These are phyloP conservation scores for Pangasius krempfi DNA, from an alignment of 2,797 vertebrate genomes.

Conservation along the genomic window DNA sequence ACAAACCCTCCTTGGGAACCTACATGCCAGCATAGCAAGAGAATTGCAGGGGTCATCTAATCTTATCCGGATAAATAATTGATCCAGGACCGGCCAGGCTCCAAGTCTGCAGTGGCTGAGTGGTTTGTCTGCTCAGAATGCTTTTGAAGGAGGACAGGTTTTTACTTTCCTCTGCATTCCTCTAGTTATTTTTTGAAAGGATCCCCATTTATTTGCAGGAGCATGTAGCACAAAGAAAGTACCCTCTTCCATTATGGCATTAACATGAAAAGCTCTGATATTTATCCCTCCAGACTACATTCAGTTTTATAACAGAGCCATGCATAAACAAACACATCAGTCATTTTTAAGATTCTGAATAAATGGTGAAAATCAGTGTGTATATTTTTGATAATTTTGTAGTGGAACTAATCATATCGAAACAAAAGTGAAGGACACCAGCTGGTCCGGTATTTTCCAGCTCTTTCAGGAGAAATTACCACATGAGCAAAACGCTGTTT, in stretches of 20 bases:
- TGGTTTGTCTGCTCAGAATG: conserved; percentile 58
- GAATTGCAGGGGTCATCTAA: conserved; percentile 64
- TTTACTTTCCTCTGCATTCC: background rate
- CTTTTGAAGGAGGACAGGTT: conserved; percentile 59
- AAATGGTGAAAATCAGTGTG: conserved; percentile 3
- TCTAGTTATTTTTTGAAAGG: background rate
- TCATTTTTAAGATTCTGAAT: background rate
- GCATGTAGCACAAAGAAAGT: conserved; percentile 29
- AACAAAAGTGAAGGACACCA: background rate
- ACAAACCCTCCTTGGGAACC: background rate
- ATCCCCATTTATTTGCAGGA: conserved; percentile 43
- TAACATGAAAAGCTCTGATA: conserved; percentile 40
- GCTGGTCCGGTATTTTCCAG: background rate
- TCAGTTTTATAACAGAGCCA: background rate
- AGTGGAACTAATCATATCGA: background rate
- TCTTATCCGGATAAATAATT: conserved; percentile 76
- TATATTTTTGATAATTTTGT: conserved; percentile 21
- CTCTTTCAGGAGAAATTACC: background rate
- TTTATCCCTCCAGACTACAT: conserved; percentile 29
- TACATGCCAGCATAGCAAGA: conserved; percentile 42
- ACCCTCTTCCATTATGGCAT: conserved; percentile 35
- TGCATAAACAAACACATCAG: background rate
- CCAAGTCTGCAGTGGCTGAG: conserved; percentile 62
- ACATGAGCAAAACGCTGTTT: background rate
- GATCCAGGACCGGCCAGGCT: conserved; percentile 65